Evolutionary conservation across 2,888 invertebrate species (phyloP), one percentile per base, ranked within the genome.

Genomic region (Oligia strigilis): DNA sequence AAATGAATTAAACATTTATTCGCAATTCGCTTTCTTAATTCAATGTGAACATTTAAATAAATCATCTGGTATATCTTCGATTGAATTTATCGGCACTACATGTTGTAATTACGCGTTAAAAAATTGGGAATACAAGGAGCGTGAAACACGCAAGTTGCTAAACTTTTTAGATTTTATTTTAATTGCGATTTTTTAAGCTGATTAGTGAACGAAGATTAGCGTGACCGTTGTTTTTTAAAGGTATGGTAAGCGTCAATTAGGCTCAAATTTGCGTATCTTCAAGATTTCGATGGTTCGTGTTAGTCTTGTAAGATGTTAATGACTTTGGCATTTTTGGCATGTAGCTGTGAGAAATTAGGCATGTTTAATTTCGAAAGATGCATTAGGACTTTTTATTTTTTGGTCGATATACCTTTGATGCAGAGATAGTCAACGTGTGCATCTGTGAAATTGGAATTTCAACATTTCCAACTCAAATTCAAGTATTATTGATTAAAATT

Each of bases 1-100:
- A 58, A 75, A 86, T 90, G 76, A 81, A 89, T 89, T 84, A 90
- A 82, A 88, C 84, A 90, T 84, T 81, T 78, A 87, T 84, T 80
- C 82, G 67, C 83, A 80, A 81, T 86, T 85, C 79, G 85, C 87
- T 91, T 87, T 89, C 90, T 85, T 81, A 83, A 83, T 77, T 75
- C 81, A 71, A 70, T 77, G 76, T 80, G 58, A 77, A 80, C 75
- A 80, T 88, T 83, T 75, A 52, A 70, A 82, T 77, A 79, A 81
- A 82, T 85, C 72, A 55, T 80, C 62, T 84, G 23, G 73, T 62
- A 65, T 74, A 36, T 75, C 40, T 76, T 76, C 58, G 55, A 75
- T 84, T 87, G 17, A 62, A 76, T 78, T 83, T 69, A 80, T 79
- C n/a, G 65, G n/a, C 77, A 72, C 71, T 46, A 71, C 65, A 66